Evolutionary conservation across 2,797 vertebrate genomes (phyloP).

Genomic region (Leptoclinus maculatus): DNA sequence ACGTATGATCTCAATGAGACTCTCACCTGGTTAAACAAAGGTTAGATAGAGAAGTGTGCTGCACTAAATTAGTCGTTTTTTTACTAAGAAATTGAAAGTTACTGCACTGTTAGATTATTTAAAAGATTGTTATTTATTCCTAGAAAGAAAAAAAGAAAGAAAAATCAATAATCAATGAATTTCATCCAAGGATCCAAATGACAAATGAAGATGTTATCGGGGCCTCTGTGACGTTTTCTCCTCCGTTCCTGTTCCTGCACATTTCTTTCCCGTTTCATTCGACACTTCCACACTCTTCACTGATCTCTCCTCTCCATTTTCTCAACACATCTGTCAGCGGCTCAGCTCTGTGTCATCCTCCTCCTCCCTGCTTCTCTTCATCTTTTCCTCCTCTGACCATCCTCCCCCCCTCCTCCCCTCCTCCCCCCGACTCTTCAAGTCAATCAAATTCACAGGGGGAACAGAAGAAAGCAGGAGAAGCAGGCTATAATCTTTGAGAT

Average conservation of each 20-base stretch:
- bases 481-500: conserved; percentile 36
- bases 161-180: neutral
- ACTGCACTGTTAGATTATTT: neutral
- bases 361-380: conserved; percentile 46
- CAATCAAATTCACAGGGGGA: conserved; percentile 53
- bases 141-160: neutral
- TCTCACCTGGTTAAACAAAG: conserved; percentile 3
- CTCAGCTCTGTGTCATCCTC: conserved; percentile 65
- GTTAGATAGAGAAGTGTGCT: neutral
- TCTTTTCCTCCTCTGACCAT: conserved; percentile 45
- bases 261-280: conserved; percentile 29
- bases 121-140: neutral
- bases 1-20: neutral
- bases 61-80: neutral
- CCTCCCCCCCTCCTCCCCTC: conserved; percentile 36
- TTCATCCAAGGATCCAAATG: neutral
- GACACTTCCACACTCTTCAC: conserved; percentile 31
- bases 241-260: conserved; percentile 19
- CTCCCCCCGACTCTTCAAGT: conserved; percentile 30
- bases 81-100: neutral
- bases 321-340: conserved; percentile 68
- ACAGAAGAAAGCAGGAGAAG: conserved; percentile 11
- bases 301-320: conserved; percentile 43
- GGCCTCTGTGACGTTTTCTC: neutral
- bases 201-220: neutral